Evolutionary conservation across 2,797 vertebrate genomes (phyloP).

Genomic region (Mionectes olivaceus): DNA sequence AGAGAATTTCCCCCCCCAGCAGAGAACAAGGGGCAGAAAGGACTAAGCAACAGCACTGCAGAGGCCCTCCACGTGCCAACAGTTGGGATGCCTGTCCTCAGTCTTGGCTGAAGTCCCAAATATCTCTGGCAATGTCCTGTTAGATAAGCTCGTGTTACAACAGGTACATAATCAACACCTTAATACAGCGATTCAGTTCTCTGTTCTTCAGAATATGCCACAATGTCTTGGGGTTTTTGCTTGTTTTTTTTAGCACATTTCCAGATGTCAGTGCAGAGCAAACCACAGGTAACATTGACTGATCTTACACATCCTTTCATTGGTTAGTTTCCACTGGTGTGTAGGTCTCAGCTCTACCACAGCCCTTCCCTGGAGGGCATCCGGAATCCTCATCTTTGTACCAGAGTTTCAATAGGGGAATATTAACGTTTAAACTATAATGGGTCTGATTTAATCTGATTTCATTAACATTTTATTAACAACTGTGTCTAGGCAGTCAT

Average conservation of each 20-base stretch:
- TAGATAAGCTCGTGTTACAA: neutral
- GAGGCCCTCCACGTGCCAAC: neutral
- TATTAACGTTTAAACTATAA: slow-evolving; percentile 47
- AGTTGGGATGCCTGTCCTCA: neutral
- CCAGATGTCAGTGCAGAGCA: neutral
- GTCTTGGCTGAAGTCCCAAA: neutral
- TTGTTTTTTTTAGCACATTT: neutral
- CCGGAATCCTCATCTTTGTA: slow-evolving; percentile 5
- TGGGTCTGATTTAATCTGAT: slow-evolving; percentile 22
- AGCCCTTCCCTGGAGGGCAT: neutral
- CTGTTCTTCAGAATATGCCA: neutral
- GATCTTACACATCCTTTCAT: accelerated
- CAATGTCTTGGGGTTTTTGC: accelerated
- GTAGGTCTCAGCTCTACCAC: neutral
- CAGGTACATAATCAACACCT: neutral
- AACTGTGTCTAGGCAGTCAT: slow-evolving; percentile 1
- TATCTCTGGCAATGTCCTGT: neutral
- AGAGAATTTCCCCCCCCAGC: neutral
- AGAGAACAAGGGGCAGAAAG: neutral
- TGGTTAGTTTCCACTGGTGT: neutral
- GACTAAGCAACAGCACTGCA: neutral
- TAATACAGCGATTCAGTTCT: neutral
- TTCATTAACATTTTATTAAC: slow-evolving; percentile 58
- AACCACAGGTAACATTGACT: neutral
- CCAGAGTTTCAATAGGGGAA: neutral